Base-by-base conservation (phyloP, 2,888 invertebrate genomes). In the Dione juno region DNA sequence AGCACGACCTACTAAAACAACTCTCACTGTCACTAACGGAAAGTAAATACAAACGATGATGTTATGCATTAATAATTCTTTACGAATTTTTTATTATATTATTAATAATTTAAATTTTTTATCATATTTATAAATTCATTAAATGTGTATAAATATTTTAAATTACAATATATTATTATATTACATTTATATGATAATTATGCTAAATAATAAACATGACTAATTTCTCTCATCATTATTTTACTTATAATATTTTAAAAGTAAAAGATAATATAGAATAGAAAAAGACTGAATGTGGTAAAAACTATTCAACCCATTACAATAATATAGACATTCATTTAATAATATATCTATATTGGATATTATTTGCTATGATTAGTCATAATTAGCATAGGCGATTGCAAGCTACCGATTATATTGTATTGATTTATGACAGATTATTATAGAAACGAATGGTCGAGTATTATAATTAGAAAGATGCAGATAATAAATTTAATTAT, bases 1-100 rank as follows among this genome's bases (percentile, higher is more conserved):
- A 86, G 85, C 83, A 78, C 82, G 90, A 88, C 92, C 92, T 85
- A 92, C 92, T 86, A 90, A 86, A 84, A 88, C 79, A 82, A 84
- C 92, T 92, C 92, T 92, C 91, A 88, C 92, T 90, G 84, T 83
- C 80, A 74, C 70, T 66, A 64, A 73, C 76, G 71, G 82, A 78
- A 79, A 80, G 79, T 76, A 77, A 72, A 74, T 74, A 70, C 48
- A 70, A 54, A 54, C 66, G 75, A 78, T 69, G 67, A 75, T 66
- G 59, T 80, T 81, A 81, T 79, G 80, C 81, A 82, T 81, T 65
- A 48, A 67, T 70, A 70, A 74, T 73, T 66, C 78, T 78, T 73
- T 59, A 40, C 7, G 3, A 40, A 7, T 64, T 50, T 70, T 48
- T 68, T 66, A 73, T 19, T 50, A 19, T 50, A 9, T 16, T 16